Percentiles rank a stretch among this genome's conserved stretches.
phyloP scores from a whole-genome alignment of 2,888 invertebrate genomes.

The Brachypterus glaber region DNA sequence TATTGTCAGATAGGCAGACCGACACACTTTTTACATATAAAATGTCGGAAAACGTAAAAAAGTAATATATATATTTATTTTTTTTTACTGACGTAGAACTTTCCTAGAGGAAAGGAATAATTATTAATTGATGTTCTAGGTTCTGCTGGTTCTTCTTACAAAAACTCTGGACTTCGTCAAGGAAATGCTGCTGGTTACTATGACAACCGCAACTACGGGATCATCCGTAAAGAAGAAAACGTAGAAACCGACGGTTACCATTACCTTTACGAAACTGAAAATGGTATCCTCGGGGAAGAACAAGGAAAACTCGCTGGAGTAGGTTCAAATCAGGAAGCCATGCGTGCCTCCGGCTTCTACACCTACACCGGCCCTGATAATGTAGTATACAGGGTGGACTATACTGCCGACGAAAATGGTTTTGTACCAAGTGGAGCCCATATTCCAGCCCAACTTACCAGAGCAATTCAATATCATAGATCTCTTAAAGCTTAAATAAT shows the following conservation, averaged over 20 bases:
- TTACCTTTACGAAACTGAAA: slow-evolving; percentile 51
- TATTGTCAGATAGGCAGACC: no score
- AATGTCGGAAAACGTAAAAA: background rate
- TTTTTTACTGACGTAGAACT: background rate
- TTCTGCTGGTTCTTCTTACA: slow-evolving; percentile 17
- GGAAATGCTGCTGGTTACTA: slow-evolving; percentile 30
- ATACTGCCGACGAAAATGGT: slow-evolving; percentile 53
- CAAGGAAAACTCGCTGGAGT: slow-evolving; percentile 46
- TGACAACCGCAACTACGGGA: slow-evolving; percentile 42
- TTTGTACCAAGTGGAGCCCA: slow-evolving; percentile 47
- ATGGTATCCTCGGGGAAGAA: slow-evolving; percentile 53
- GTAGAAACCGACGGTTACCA: slow-evolving; percentile 48
- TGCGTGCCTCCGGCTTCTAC: slow-evolving; percentile 55
- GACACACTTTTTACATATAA: no score
- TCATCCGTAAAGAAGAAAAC: slow-evolving; percentile 47
- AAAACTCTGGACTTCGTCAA: slow-evolving; percentile 15
- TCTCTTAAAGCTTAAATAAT: no score
- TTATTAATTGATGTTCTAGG: background rate
- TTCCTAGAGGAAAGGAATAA: no score
- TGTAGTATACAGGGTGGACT: slow-evolving; percentile 48
- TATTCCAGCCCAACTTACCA: slow-evolving; percentile 37
- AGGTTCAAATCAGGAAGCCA: slow-evolving; percentile 45
- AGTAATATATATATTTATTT: background rate
- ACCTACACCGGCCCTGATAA: slow-evolving; percentile 55
- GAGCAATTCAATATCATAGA: no score